phyloP scores from a whole-genome alignment of 2,888 invertebrate species.

The Cataglyphis albicans region DNA sequence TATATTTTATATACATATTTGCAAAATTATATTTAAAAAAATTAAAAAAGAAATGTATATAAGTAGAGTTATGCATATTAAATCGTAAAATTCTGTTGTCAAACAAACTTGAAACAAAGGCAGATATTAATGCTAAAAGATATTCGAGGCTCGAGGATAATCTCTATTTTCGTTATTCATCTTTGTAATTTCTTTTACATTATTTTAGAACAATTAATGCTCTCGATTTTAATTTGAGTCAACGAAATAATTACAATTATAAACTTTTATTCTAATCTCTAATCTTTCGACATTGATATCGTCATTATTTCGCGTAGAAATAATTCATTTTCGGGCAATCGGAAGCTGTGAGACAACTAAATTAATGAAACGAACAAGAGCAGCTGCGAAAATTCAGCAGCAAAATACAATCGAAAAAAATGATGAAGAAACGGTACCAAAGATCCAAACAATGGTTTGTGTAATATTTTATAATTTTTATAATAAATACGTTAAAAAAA shows the following conservation, averaged over 20 bases:
- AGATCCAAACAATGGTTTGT: slow-evolving; percentile 21
- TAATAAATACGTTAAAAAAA: neutral
- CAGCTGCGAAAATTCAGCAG: slow-evolving; percentile 24
- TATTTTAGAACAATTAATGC: neutral
- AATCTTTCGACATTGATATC: neutral
- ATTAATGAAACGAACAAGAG: slow-evolving; percentile 62
- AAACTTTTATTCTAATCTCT: neutral
- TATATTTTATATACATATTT: too few species aligned
- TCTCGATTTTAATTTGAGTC: neutral
- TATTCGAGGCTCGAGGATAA: neutral
- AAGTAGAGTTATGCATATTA: neutral
- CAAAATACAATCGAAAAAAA: neutral
- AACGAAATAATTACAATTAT: neutral
- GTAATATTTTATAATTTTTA: neutral
- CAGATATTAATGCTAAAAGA: neutral
- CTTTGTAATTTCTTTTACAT: neutral
- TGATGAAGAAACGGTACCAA: neutral
- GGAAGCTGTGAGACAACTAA: neutral
- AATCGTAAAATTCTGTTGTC: too few species aligned
- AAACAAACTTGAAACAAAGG: too few species aligned
- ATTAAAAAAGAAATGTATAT: too few species aligned
- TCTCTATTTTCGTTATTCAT: neutral
- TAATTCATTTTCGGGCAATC: neutral
- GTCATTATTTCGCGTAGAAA: neutral
- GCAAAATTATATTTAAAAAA: too few species aligned